Evolutionary conservation across 1,140 invertebrate genomes (phyloP), one percentile per base, ranked within the genome.

Genomic region (Zaprionus ornatus): DNA sequence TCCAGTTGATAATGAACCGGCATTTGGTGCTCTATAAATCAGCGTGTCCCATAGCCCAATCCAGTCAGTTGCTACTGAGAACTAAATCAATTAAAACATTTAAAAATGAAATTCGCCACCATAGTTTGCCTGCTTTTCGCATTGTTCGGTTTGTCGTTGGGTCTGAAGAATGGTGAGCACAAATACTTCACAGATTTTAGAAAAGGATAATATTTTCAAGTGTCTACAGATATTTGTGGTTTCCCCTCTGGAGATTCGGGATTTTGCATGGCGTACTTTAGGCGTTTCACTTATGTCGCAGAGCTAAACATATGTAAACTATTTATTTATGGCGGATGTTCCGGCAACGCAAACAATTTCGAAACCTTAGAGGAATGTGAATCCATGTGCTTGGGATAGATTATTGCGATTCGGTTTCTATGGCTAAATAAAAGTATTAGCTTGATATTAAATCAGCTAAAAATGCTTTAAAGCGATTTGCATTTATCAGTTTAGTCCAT

Each of bases 311-410:
- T 95, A 15, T 97, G 97, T 82, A 93, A 94, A 1, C 95, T 95
- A 70, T 97, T 97, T 79, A 93, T 95, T n/a, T 97, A 95, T 81
- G 95, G 96, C 9, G 97, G 97, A 1, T 98, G 97, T 91, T 94
- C 97, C 52, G 98, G 98, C 45, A 99, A 99, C 90, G 95, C 94
- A 27, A 98, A 99, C 92, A 95, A 95, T 74, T 99, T 98, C 92
- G 12, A 0, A 0, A 5, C 23, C 2, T 13, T 70, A 25, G 37
- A 48, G 6, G 5, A 10, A 0, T 90, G 85, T 19, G 86, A 90
- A 21, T 25, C 64, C 7, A 76, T 62, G 54, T 91, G 90, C 79
- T 68, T 71, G 55, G 62, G 1, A 9, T 27, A 3, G 5, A n/a
- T 19, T 35, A 1, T 37, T 21, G 3, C 0, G 10, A 32, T 3